Evolutionary conservation across 1,140 invertebrate species (phyloP).

Genomic region (Atta cephalotes): DNA sequence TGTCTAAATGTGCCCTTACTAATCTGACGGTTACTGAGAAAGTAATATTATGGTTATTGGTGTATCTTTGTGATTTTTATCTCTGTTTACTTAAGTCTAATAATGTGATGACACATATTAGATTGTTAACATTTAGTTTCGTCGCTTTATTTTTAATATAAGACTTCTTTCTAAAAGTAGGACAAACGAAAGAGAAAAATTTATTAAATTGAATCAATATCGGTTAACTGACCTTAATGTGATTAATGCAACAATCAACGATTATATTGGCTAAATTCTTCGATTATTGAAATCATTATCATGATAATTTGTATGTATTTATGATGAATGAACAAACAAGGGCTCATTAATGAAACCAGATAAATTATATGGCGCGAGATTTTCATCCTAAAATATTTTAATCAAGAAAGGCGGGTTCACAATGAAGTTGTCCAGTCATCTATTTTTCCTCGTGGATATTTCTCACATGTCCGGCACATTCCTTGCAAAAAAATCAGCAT

Average conservation of each 20-base stretch:
- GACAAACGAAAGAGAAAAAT: not conserved
- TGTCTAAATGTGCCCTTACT: constrained; percentile 11
- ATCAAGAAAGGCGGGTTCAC: not conserved
- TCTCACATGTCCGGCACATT: constrained; percentile 40
- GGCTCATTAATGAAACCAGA: not conserved
- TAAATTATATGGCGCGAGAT: not conserved
- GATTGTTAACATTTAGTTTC: not conserved
- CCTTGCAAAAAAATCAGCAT: constrained; percentile 23
- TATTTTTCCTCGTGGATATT: constrained; percentile 34
- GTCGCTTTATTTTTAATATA: not conserved
- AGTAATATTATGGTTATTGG: not conserved
- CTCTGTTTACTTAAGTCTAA: not conserved
- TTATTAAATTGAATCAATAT: not conserved
- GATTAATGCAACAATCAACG: not conserved
- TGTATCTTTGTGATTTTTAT: not conserved
- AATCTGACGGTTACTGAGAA: not conserved
- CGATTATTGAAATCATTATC: not conserved
- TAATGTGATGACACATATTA: constrained; percentile 6
- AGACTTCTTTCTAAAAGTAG: not conserved
- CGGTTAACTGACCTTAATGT: not conserved
- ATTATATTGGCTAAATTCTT: not conserved
- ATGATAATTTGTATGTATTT: not conserved
- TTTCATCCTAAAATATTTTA: not conserved
- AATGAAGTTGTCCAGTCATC: not conserved
- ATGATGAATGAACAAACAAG: not conserved